Evolutionary conservation across 2,113 vertebrate genomes (phyloP).

Genomic region (Neodontobutis hainanensis): DNA sequence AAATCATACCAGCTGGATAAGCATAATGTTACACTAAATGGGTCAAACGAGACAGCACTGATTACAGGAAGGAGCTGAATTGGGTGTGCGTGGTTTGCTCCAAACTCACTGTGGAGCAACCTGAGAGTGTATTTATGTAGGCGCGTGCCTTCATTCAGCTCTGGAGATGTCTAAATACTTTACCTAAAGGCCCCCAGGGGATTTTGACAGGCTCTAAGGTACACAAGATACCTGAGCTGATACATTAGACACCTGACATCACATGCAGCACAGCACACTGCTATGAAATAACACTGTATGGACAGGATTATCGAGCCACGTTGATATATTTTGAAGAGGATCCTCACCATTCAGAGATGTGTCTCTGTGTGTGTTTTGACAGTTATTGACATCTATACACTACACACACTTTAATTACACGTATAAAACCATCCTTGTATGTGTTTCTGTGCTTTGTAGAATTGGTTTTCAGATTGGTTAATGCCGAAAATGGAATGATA

Average conservation of each 20-base stretch:
- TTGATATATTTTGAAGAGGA: conserved; percentile 30
- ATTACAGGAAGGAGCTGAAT: conserved; percentile 62
- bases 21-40: conserved; percentile 73
- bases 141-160: conserved; percentile 28
- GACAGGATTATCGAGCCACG: conserved; percentile 16
- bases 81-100: conserved; percentile 61
- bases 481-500: no score
- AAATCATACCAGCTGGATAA: conserved; percentile 65
- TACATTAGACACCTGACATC: conserved; percentile 39
- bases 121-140: conserved; percentile 59
- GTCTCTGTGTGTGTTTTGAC: no score
- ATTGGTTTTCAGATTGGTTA: no score
- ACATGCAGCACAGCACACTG: neutral
- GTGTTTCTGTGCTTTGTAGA: no score
- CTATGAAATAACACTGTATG: conserved; percentile 3
- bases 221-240: conserved; percentile 14
- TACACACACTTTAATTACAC: no score
- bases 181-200: conserved; percentile 46
- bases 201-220: conserved; percentile 23
- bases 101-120: conserved; percentile 47
- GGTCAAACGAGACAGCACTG: conserved; percentile 69
- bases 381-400: no score
- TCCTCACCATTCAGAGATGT: no score
- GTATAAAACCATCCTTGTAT: no score
- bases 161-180: conserved; percentile 58